Evolutionary conservation across 2,888 invertebrate genomes (phyloP).

Genomic region (Dendrolimus houi): DNA sequence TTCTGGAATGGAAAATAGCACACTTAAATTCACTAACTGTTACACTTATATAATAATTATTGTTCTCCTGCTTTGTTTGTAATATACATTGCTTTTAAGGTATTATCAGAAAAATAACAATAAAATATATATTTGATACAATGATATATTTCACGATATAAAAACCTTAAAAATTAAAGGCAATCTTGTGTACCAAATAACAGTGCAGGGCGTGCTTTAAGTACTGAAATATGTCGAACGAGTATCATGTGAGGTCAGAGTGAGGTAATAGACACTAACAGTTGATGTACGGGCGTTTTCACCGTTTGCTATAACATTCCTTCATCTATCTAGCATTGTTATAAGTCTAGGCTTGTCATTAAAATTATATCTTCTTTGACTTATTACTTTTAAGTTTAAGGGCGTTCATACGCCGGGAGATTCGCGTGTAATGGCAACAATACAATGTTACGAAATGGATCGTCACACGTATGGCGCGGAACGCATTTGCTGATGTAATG

Average conservation of each 20-base stretch:
- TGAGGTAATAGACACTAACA: slow-evolving; percentile 58
- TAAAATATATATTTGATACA: slow-evolving; percentile 67
- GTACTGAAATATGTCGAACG: slow-evolving; percentile 50
- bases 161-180: slow-evolving; percentile 53
- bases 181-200: slow-evolving; percentile 64
- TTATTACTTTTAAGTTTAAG: too few relatives aligned
- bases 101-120: slow-evolving; percentile 73
- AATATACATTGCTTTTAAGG: slow-evolving; percentile 72
- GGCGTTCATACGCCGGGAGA: too few relatives aligned
- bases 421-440: too few relatives aligned
- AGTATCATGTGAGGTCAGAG: slow-evolving; percentile 56
- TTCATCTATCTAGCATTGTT: too few relatives aligned
- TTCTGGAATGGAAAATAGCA: slow-evolving; percentile 76
- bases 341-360: too few relatives aligned
- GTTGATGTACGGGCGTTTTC: too few relatives aligned
- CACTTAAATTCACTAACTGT: slow-evolving; percentile 76
- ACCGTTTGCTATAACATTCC: too few relatives aligned
- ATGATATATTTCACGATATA: slow-evolving; percentile 63
- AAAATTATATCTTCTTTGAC: too few relatives aligned
- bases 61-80: slow-evolving; percentile 75
- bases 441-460: too few relatives aligned
- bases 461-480: too few relatives aligned
- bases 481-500: too few relatives aligned
- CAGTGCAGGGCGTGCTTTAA: slow-evolving; percentile 67
- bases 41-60: slow-evolving; percentile 76